Base-by-base conservation (phyloP, 2,888 invertebrate species). In the Melitaea athalia region DNA sequence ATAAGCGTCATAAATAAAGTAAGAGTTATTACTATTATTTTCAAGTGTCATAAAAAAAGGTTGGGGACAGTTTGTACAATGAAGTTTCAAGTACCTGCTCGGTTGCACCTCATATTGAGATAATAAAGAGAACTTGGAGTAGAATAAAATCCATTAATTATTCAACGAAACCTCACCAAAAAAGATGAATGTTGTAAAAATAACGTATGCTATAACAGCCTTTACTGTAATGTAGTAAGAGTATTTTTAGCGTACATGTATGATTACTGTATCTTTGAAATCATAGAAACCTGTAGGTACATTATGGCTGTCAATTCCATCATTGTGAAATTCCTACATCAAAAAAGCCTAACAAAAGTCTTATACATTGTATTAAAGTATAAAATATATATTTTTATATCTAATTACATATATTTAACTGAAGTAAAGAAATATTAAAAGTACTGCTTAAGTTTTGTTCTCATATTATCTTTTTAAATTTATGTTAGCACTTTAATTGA, bases 31-130 rank as follows among this genome's bases (percentile, higher is more conserved):
- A 63, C 64, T 53, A 64, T 47, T 33, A 33, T 33, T 33, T 33
- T 64, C 64, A 68, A 68, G 68, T 68, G 55, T 50, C 33, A 52
- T 60, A 53, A 52, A 65, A 0, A 64, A 68, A 60, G 57, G 45
- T 50, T 17, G 43, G 52, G 49, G 57, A 69, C 62, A 53, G 64
- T 67, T 64, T 53, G 63, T 64, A 67, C 50, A 69, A 68, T 53
- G 64, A 68, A 70, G 55, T n/a, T 67, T 67, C 61, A 42, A 68
- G 64, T 72, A 72, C 67, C 67, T 69, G 67, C 49, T 38, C 38
- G 6, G 5, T 38, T 59, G 64, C 59, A 62, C 62, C 43, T 49
- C 50, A 24, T 38, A 53, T 31, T 12, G 31, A 43, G 31, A 63
- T 67, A 67, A 64, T 52, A 59, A 65, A 55, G 65, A 47, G 6